phyloP scores from a whole-genome alignment of 2,888 invertebrate genomes.

The Ormyrus rosae region DNA sequence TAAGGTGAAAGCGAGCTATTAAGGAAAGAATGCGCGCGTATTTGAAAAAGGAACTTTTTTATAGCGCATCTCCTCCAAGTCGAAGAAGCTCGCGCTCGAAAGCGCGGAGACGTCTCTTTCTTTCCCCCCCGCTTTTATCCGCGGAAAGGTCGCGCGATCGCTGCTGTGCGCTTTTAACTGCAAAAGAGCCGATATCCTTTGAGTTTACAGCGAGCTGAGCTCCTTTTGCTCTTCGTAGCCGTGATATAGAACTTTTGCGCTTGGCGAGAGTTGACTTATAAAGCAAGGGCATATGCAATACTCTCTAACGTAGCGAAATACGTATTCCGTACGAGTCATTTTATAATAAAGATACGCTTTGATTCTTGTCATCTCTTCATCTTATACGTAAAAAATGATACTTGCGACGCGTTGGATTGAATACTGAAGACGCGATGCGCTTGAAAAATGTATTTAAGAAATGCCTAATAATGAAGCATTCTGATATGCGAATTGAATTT shows the following conservation, averaged over 20 bases:
- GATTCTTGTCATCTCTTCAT: not conserved
- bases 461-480: constrained; percentile 34
- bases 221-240: constrained; percentile 27
- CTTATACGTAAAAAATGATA: not conserved
- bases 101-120: not conserved
- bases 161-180: not conserved
- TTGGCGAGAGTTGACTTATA: not conserved
- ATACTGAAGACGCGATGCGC: not conserved
- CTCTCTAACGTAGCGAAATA: not conserved
- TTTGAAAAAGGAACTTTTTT: not conserved
- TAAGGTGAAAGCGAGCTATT: no score
- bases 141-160: not conserved
- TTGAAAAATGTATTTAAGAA: not conserved
- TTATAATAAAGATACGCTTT: constrained; percentile 16
- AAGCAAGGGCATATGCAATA: constrained; percentile 1
- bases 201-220: constrained; percentile 8
- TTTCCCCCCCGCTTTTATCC: not conserved
- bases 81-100: not conserved
- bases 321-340: constrained; percentile 22
- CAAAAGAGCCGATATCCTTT: no score
- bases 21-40: no score
- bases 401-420: not conserved
- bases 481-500: constrained; percentile 21
- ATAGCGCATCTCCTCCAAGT: constrained; percentile 2
- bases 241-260: not conserved